Evolutionary conservation across 1,140 invertebrate species (phyloP).

Genomic region (Notospermus geniculatus): DNA sequence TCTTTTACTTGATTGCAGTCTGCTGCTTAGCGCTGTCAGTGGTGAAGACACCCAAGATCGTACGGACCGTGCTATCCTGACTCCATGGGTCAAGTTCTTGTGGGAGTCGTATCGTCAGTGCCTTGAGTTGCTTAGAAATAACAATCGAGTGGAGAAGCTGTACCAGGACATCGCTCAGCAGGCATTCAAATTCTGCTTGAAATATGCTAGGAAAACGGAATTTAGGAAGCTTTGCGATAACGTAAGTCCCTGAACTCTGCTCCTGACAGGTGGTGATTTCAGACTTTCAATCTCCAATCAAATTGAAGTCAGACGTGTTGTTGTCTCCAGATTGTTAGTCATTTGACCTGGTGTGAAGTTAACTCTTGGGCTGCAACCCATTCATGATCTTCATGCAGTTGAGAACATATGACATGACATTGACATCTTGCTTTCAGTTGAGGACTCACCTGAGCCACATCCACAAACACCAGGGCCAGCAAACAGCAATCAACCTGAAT

Average conservation of each 20-base stretch:
- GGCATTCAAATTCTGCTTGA: conserved; percentile 97
- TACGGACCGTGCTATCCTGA: conserved; percentile 90
- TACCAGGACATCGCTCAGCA: conserved; percentile 97
- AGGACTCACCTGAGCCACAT: conserved; percentile 93
- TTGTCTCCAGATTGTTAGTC: too few relatives aligned
- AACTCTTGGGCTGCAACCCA: too few relatives aligned
- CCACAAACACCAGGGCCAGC: conserved; percentile 69
- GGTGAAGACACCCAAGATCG: conserved; percentile 97
- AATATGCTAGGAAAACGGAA: conserved; percentile 97
- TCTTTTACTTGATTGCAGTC: conserved; percentile 41
- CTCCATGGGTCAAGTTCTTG: conserved; percentile 98
- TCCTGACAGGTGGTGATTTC: too few relatives aligned
- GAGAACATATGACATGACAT: conserved; percentile 14
- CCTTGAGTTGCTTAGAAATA: conserved; percentile 89
- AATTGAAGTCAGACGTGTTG: too few relatives aligned
- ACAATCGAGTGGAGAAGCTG: conserved; percentile 86
- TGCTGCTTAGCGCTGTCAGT: conserved; percentile 81
- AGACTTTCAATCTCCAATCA: too few relatives aligned
- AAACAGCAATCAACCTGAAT: conserved; percentile 74
- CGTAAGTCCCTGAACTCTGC: conserved; percentile 55
- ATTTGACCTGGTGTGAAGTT: too few relatives aligned
- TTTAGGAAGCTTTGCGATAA: conserved; percentile 98
- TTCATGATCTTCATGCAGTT: too few relatives aligned
- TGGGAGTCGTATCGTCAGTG: conserved; percentile 99
- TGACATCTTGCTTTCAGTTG: conserved; percentile 36